Evolutionary conservation across 2,888 invertebrate genomes (phyloP).

Genomic region (Cheilosia variabilis): DNA sequence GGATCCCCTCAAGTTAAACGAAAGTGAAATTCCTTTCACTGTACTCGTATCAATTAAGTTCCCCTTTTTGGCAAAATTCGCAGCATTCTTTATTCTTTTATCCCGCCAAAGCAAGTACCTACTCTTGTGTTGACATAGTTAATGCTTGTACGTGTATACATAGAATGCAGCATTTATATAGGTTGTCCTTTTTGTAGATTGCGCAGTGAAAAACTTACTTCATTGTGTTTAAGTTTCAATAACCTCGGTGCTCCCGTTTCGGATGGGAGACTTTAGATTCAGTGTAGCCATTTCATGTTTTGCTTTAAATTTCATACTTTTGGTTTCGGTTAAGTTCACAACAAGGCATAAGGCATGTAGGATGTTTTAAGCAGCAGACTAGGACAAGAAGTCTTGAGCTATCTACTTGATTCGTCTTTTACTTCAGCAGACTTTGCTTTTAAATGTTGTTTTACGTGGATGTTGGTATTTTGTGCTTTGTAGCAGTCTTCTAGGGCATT

Average conservation of each 20-base stretch:
- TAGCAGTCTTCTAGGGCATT: too few relatives aligned
- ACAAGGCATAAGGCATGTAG: background rate
- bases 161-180: too few relatives aligned
- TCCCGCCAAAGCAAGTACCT: slow-evolving; percentile 18
- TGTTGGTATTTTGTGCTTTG: too few relatives aligned
- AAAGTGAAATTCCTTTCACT: slow-evolving; percentile 39
- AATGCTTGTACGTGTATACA: background rate
- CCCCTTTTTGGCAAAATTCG: background rate
- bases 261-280: background rate
- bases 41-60: background rate
- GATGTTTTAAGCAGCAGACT: too few relatives aligned
- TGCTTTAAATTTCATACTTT: background rate
- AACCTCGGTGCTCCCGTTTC: slow-evolving; percentile 18
- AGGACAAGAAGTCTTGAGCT: too few relatives aligned
- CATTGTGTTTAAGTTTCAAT: slow-evolving; percentile 18
- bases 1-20: slow-evolving; percentile 8
- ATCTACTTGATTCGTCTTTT: too few relatives aligned
- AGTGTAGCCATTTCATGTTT: slow-evolving; percentile 12
- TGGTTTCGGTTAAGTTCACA: background rate
- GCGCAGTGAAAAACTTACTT: slow-evolving; percentile 16
- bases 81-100: background rate
- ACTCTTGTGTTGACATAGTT: slow-evolving; percentile 1
- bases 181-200: background rate
- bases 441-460: too few relatives aligned
- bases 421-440: too few relatives aligned